Base-by-base conservation (phyloP, 1,140 invertebrate genomes). In the Sminthurinus signatus region DNA sequence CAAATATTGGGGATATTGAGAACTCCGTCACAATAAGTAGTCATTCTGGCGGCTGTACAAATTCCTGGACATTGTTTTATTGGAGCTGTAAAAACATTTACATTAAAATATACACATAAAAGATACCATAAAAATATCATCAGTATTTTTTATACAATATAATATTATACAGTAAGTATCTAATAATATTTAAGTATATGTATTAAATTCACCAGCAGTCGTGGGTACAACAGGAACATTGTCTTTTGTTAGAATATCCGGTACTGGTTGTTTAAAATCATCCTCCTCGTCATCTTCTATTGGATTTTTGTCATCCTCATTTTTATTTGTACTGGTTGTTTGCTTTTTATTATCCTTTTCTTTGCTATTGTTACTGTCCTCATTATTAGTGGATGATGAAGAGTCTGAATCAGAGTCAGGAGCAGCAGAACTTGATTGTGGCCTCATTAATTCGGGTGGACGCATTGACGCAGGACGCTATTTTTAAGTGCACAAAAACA, bases 21-120 rank as follows among this genome's bases (percentile, higher is more conserved):
- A 60, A 91, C 87, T 0, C 88, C 88, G 71, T 92, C 88, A 74
- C 90, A 93, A 74, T 92, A 93, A 71, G 86, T 83, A 0, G 88
- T 85, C 55, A 92, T 86, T 4, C 84, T 80, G 51, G 88, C 83
- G 0, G 86, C 85, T 63, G 92, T 89, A 70, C 91, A 94, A 10
- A 91, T 84, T 0, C 90, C 89, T 0, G 85, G 84, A 74, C 89
- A 92, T 12, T 80, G 78, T 75, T 84, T 84, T 17, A 76, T 81
- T 27, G 62, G 62, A 14, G 62, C 54, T 61, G 21, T 66, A 32
- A 21, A 39, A 57, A 54, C 8, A n/a, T n/a, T n/a, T n/a, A n/a
- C n/a, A n/a, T n/a, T n/a, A n/a, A n/a, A n/a, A n/a, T n/a, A n/a
- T n/a, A n/a, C n/a, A n/a, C n/a, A n/a, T n/a, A n/a, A 36, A 36